A percentile compares a stretch with the other conserved stretches of the same genome.
These are phyloP conservation scores for Hipposideros larvatus DNA, from an alignment of 2,797 vertebrate genomes.

Conservation along the genomic window DNA sequence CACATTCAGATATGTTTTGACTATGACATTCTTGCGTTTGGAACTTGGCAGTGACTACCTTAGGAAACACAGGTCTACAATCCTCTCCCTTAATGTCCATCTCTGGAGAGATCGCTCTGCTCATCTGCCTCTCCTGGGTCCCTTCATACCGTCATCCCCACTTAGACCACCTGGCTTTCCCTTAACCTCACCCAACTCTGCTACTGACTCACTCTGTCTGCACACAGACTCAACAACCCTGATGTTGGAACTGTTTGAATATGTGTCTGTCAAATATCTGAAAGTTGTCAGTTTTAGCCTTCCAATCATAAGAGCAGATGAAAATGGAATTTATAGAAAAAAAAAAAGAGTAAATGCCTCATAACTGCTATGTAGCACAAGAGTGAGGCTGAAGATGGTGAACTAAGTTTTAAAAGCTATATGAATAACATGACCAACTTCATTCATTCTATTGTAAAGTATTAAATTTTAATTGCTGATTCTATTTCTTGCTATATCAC, in stretches of 20 bases:
- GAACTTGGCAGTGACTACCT: not conserved
- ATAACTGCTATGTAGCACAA: not conserved
- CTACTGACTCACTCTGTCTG: not conserved
- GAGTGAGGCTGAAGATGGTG: not conserved
- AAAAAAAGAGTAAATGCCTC: not conserved
- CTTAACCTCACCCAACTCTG: not conserved
- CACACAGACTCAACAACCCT: not conserved
- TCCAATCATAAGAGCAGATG: not conserved
- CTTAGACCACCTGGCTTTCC: not conserved
- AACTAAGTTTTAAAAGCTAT: not conserved
- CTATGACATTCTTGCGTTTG: not conserved
- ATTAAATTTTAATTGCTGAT: not conserved
- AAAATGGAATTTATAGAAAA: not conserved
- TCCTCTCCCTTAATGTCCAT: not conserved
- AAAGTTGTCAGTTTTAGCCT: constrained; percentile 16
- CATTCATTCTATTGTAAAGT: not conserved
- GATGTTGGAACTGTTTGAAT: not conserved
- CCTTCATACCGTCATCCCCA: not conserved
- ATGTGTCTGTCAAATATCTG: not conserved
- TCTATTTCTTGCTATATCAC: not conserved
- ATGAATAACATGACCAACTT: not conserved
- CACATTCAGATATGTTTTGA: not conserved
- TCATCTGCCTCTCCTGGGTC: not conserved
- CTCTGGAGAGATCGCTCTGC: not conserved
- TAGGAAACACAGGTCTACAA: not conserved